Evolutionary conservation across 92 coral and sea anemone genomes (phyloP).

Genomic region (Bergia puertoricense): DNA sequence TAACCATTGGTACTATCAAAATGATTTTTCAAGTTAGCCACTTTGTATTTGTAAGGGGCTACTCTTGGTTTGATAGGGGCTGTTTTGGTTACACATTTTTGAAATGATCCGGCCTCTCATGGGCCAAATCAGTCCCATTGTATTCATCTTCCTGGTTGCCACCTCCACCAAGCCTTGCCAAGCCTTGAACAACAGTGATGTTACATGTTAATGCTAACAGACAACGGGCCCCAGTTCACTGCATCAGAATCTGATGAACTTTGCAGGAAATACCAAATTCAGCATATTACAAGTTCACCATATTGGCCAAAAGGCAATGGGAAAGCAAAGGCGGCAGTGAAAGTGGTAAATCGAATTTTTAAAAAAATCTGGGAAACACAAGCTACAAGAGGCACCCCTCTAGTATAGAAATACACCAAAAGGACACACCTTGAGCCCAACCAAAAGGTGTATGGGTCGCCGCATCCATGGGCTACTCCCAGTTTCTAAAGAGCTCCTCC

Average conservation of each 20-base stretch:
- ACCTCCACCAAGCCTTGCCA: no score
- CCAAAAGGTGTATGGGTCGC: conserved; percentile 46
- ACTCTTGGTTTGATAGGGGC: no score
- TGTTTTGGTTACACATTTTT: no score
- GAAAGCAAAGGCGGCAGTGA: conserved; percentile 13
- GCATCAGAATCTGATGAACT: conserved; percentile 34
- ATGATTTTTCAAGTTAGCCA: no score
- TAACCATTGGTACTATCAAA: no score
- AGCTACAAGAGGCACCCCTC: conserved; percentile 1
- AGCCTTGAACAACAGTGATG: no score
- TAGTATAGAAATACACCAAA: conserved; percentile 32
- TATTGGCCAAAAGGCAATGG: conserved; percentile 47
- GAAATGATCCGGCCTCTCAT: no score
- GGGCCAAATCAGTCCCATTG: no score
- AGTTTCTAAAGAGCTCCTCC: conserved; percentile 36
- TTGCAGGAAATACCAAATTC: conserved; percentile 9
- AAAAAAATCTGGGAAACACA: conserved; percentile 36
- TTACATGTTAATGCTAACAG: not conserved
- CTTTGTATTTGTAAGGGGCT: no score
- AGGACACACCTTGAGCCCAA: conserved; percentile 46
- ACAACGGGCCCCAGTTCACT: conserved; percentile 57
- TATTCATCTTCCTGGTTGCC: no score
- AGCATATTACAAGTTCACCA: conserved; percentile 41
- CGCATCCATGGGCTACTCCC: conserved; percentile 15
- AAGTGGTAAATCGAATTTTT: no score